phyloP scores from a whole-genome alignment of 2,797 vertebrate species.

The Sarcophilus harrisii region DNA sequence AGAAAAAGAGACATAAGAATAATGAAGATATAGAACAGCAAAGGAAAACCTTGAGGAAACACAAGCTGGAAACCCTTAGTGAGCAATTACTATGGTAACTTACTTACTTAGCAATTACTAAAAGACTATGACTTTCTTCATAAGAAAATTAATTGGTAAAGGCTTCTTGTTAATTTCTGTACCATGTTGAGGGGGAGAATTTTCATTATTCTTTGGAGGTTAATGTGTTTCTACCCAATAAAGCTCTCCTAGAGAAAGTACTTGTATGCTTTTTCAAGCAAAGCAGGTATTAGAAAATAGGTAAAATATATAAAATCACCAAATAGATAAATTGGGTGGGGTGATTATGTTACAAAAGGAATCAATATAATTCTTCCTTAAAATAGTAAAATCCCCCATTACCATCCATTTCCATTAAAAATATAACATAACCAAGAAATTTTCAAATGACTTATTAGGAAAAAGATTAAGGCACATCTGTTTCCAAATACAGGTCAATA shows the following conservation, averaged over 20 bases:
- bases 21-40: slow-evolving; percentile 66
- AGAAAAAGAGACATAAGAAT: slow-evolving; percentile 81
- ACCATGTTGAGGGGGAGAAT: neutral
- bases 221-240: neutral
- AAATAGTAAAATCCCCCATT: neutral
- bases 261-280: neutral
- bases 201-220: neutral
- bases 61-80: neutral
- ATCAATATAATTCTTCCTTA: neutral
- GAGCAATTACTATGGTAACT: neutral
- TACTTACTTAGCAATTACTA: neutral
- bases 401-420: neutral
- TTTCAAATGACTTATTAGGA: neutral
- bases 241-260: neutral
- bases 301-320: neutral
- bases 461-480: neutral
- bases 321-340: neutral
- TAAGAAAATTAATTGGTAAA: neutral
- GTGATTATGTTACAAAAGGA: neutral
- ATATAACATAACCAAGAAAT: neutral
- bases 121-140: neutral
- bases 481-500: neutral
- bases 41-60: slow-evolving; percentile 55
- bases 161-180: neutral
- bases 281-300: neutral